Base-by-base conservation (phyloP, 23 tunicate species). In the Styela plicata region DNA sequence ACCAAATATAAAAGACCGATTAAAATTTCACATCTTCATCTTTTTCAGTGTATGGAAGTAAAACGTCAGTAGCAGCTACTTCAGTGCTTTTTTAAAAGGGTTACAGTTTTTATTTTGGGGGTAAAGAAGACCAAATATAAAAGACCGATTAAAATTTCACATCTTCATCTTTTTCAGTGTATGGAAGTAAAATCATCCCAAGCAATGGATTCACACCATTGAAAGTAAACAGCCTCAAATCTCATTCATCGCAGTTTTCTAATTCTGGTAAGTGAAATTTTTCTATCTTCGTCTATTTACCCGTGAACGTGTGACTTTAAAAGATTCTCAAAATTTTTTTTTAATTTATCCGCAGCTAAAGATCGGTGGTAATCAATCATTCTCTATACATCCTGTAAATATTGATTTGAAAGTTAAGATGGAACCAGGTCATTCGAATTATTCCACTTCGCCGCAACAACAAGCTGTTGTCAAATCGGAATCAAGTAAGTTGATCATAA, bases 371-470 rank as follows among this genome's bases (percentile, higher is more conserved):
- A 53, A 25, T 53, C 81, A 76, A 36, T 36, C 81, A 7, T 76
- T 33, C 27, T 76, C 81, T 0, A 44, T 76, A 24, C 81, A 76
- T n/a, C 81, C 81, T 53, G 24, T 53, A 76, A 76, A 76, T 65
- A 53, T 36, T 33, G 64, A 36, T 57, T 33, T 36, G 65, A 17
- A 53, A 26, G 81, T 36, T 26, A 53, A 36, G 31, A 29, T 76
- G 24, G 78, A 73, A 73, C 57, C 57, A 0, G 57, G 52, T 2
- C 33, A 25, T 67, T 27, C 71, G 0, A 16, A 22, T 1, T 67
- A 18, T 67, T 16, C 7, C 13, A 44, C 57, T 5, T 5, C 57
- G 7, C 13, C 57, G 13, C 57, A 67, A 16, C 71, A 67, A 67
- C 31, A 27, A 67, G 22, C 2, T 67, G 24, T 16, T 25, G 71